These are phyloP conservation scores for Pseudorhombus dupliciocellatus DNA, from an alignment of 2,113 vertebrate species.

Conservation along the genomic window DNA sequence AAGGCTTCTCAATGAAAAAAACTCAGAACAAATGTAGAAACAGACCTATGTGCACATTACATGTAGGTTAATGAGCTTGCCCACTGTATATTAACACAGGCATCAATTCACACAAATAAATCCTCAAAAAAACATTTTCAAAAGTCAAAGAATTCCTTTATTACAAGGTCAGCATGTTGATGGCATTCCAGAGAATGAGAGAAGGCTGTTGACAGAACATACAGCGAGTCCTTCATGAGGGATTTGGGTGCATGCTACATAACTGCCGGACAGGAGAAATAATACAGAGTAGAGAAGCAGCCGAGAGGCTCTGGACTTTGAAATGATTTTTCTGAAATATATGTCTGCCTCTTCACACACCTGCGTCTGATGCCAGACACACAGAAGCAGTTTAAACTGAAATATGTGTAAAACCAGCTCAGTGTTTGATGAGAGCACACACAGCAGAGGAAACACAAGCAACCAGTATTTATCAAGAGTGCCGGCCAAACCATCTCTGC, in stretches of 20 bases:
- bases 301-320: not conserved
- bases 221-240: slow-evolving; percentile 44
- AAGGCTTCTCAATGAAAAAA: not conserved
- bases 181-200: slow-evolving; percentile 61
- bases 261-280: slow-evolving; percentile 34
- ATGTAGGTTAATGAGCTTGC: not conserved
- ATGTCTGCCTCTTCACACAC: not conserved
- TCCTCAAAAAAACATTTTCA: not conserved
- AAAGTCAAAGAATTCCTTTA: slow-evolving; percentile 75
- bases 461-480: slow-evolving; percentile 19
- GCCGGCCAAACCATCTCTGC: slow-evolving; percentile 7
- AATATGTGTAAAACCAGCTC: not conserved
- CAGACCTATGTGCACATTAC: not conserved
- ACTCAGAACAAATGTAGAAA: not conserved
- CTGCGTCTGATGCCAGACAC: slow-evolving; percentile 8
- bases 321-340: slow-evolving; percentile 17
- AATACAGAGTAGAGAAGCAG: slow-evolving; percentile 6
- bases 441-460: slow-evolving; percentile 26
- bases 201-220: slow-evolving; percentile 56
- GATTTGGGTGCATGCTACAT: slow-evolving; percentile 68
- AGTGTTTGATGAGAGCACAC: not conserved
- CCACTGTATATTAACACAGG: not conserved
- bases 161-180: slow-evolving; percentile 81
- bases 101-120: not conserved
- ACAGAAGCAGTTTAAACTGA: slow-evolving; percentile 13